Base-by-base conservation (phyloP, 2,888 invertebrate species). In the Troglohyphantes excavatus region DNA sequence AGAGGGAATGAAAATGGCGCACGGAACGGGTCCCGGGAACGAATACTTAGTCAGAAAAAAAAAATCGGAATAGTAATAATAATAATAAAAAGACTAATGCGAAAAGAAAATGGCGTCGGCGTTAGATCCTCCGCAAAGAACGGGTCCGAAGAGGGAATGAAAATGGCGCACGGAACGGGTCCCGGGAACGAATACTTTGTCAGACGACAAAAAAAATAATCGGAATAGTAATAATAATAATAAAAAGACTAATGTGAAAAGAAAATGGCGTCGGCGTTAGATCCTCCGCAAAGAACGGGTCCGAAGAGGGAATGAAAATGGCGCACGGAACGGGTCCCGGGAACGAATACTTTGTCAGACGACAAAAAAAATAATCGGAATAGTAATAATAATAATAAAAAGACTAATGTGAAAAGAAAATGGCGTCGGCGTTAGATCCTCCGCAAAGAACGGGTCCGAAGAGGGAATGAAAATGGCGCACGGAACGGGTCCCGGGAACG, bases 261-360 rank as follows among this genome's bases (percentile, higher is more conserved):
- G 72, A 72, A 72, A 72, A 72, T 72, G 72, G 19, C 46, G 72
- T 26, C 26, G 43, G 43, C 72, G 27, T 72, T 70, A 27, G 67
- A 29, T n/a, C 9, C n/a, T 19, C 21, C 46, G 17, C 13, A 53
- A 53, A 72, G 72, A 72, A 72, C 46, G 19, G 72, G 46, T 17
- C 72, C 3, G 1, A n/a, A 27, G 26, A 46, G 11, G 46, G 13
- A n/a, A n/a, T 3, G 33, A n/a, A n/a, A n/a, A n/a, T n/a, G n/a
- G n/a, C n/a, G n/a, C 33, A 33, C 33, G 33, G 33, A 33, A 33
- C 33, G 33, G 33, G 33, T 21, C 65, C 65, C 19, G 53, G 11
- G 29, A 81, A 81, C 46, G 81, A 81, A 81, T 68, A 81, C 81
- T 26, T 43, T 78, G 78, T 81, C 68, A 53, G 81, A 81, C 81